A percentile compares a stretch with the other conserved stretches of the same genome.
Evolutionary conservation across 2,797 vertebrate species (phyloP).

Genomic region (Sebastes vulpes): DNA sequence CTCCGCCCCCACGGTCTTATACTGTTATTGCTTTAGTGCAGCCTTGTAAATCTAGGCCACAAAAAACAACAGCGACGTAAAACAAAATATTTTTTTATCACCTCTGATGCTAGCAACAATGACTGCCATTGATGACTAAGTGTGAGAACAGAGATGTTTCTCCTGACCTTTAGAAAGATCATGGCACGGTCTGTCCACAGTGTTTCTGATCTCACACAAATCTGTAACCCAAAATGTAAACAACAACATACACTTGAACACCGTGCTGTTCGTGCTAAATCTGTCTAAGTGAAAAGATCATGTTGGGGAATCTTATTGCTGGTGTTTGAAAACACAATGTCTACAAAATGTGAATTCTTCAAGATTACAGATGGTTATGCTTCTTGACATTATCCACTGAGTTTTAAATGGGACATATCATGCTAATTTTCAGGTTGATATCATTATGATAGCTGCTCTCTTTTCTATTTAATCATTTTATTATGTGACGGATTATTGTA

Average conservation of each 20-base stretch:
- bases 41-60: slow-evolving; percentile 60
- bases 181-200: slow-evolving; percentile 19
- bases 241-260: slow-evolving; percentile 7
- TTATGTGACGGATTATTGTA: background rate
- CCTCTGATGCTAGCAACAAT: slow-evolving; percentile 62
- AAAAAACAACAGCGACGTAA: slow-evolving; percentile 42
- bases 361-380: background rate
- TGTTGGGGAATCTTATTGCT: background rate
- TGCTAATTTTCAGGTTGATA: background rate
- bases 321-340: slow-evolving; percentile 2
- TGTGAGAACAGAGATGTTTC: slow-evolving; percentile 61
- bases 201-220: slow-evolving; percentile 21
- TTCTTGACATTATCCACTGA: background rate
- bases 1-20: slow-evolving; percentile 47
- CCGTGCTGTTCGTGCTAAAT: background rate
- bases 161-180: slow-evolving; percentile 69
- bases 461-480: background rate
- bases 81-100: slow-evolving; percentile 39
- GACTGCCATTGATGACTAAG: slow-evolving; percentile 75
- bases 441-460: background rate
- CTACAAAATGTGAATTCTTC: background rate
- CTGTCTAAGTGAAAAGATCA: background rate
- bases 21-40: slow-evolving; percentile 66
- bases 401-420: background rate
- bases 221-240: slow-evolving; percentile 26